These are phyloP conservation scores for Pollenia griseotomentosa DNA, from an alignment of 2,888 invertebrate species.

Conservation along the genomic window DNA sequence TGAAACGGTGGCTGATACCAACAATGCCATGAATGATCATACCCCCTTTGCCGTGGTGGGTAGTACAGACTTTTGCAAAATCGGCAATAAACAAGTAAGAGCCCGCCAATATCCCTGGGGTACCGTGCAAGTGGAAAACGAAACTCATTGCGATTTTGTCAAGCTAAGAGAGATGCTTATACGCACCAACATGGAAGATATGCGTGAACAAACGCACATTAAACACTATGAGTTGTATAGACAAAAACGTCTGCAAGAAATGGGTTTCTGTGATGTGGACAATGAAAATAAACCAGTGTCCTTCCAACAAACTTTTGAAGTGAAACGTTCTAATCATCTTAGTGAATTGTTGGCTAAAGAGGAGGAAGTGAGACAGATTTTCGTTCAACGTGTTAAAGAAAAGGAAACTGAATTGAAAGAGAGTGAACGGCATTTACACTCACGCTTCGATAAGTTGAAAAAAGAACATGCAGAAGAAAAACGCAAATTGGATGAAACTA, in stretches of 20 bases:
- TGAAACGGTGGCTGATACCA: slow-evolving; percentile 96
- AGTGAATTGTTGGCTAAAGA: slow-evolving; percentile 97
- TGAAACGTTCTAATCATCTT: slow-evolving; percentile 94
- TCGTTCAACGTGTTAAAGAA: slow-evolving; percentile 97
- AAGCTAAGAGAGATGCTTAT: slow-evolving; percentile 99
- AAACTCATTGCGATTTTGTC: slow-evolving; percentile 99
- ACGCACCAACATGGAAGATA: slow-evolving; percentile 99
- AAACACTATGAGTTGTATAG: slow-evolving; percentile 98
- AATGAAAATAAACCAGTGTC: slow-evolving; percentile 94
- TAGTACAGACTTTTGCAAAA: slow-evolving; percentile 97
- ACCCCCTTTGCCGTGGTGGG: slow-evolving; percentile 99
- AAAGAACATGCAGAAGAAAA: slow-evolving; percentile 54
- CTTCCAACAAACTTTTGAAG: slow-evolving; percentile 97
- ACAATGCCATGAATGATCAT: slow-evolving; percentile 95
- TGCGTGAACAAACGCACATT: slow-evolving; percentile 98
- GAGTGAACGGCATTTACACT: slow-evolving; percentile 96
- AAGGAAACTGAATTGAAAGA: slow-evolving; percentile 98
- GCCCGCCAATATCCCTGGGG: slow-evolving; percentile 99
- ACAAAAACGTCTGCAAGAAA: slow-evolving; percentile 93
- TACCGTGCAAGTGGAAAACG: slow-evolving; percentile 99
- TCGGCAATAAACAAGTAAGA: slow-evolving; percentile 97
- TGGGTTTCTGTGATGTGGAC: slow-evolving; percentile 98
- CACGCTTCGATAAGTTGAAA: slow-evolving; percentile 85
- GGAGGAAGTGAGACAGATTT: slow-evolving; percentile 99
- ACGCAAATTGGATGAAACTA: slow-evolving; percentile 38